These are phyloP conservation scores for Orthosia cruda DNA, from an alignment of 2,888 invertebrate genomes.

Conservation along the genomic window DNA sequence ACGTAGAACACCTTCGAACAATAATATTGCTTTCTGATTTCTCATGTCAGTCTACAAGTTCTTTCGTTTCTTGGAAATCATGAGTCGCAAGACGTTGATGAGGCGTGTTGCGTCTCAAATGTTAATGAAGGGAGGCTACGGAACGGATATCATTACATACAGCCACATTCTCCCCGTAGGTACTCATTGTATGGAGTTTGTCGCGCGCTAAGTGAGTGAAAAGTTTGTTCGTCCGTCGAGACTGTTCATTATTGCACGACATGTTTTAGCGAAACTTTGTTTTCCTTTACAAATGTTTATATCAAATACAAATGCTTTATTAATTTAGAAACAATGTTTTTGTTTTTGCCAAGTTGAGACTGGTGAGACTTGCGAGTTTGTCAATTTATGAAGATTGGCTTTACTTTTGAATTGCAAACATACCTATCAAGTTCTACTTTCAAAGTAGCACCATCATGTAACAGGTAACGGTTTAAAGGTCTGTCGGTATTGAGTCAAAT, in stretches of 20 bases:
- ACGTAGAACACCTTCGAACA: background rate
- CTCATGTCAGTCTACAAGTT: slow-evolving; percentile 1
- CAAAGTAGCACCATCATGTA: background rate
- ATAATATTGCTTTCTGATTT: slow-evolving; percentile 4
- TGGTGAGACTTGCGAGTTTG: slow-evolving; percentile 24
- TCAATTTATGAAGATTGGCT: background rate
- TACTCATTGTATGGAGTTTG: slow-evolving; percentile 57
- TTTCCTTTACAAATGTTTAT: slow-evolving; percentile 50
- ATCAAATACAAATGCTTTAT: slow-evolving; percentile 37
- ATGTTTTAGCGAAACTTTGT: slow-evolving; percentile 42
- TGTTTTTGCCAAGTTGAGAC: slow-evolving; percentile 1
- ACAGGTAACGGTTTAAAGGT: background rate
- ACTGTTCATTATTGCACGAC: slow-evolving; percentile 62
- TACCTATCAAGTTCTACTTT: background rate
- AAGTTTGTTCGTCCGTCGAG: slow-evolving; percentile 60
- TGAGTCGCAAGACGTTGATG: slow-evolving; percentile 63
- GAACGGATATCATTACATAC: slow-evolving; percentile 53
- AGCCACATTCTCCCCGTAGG: slow-evolving; percentile 16
- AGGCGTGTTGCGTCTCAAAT: slow-evolving; percentile 64
- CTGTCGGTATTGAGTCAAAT: background rate
- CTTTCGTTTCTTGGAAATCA: slow-evolving; percentile 25
- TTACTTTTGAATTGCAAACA: background rate
- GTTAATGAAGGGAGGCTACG: slow-evolving; percentile 70
- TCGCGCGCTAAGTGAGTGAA: slow-evolving; percentile 59
- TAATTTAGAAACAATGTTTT: slow-evolving; percentile 46